Evolutionary conservation across 2,888 invertebrate species (phyloP), one percentile per base, ranked within the genome.

Genomic region (Ceraclea dissimilis): DNA sequence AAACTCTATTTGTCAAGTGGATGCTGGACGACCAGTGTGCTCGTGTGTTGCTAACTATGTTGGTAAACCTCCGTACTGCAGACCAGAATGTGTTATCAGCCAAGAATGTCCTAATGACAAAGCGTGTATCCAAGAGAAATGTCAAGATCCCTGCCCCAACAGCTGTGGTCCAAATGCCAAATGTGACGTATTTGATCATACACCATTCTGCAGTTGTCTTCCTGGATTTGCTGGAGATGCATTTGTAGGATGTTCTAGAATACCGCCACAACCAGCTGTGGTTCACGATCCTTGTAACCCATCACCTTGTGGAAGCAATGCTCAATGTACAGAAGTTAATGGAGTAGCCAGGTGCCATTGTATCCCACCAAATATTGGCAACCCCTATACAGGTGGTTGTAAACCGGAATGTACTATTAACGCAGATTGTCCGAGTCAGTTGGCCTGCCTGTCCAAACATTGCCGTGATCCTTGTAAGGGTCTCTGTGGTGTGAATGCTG

Each of bases 381-480:
- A 93, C 74, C 91, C 92, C 2, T 92, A 90, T 67, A 81, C 83
- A 16, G 86, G 88, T 17, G 91, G 91, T 31, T 93, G 93, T 66
- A 80, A 87, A 61, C 92, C 92, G 2, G 93, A 93, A 73, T 93
- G 93, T 70, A 82, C 86, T 11, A 82, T 85, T 62, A 90, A 87
- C 69, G 82, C 88, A 0, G 91, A 92, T 66, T 93, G 93, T 68
- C 79, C 87, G 5, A 84, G 82, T 63, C 79, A 85, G 65, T 72
- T 89, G 60, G 85, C 90, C 34, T 93, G 92, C 68, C 77, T 91
- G 48, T 87, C 89, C 56, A 88, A 89, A 66, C 88, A 91, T 68
- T 93, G 93, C 64, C 79, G 90, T 64, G 86, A 92, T 73, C 92
- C 92, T 5, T 93, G 92, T 66, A 85, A 83, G 60, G 90, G 91